Conservation (phyloP, 2,797 vertebrate genomes). For the Morelia viridis region DNA sequence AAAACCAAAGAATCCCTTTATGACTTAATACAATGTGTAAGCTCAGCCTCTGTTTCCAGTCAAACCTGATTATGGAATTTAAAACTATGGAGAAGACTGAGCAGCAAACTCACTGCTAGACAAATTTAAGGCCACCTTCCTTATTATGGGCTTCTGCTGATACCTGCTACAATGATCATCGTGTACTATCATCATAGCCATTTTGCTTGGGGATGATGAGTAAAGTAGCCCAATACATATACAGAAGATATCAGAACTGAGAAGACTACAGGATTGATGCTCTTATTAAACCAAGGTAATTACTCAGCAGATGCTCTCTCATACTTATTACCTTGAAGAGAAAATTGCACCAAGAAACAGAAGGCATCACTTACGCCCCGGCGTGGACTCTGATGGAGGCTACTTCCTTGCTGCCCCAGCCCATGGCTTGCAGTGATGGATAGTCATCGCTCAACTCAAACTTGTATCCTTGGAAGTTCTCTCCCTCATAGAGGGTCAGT, state of each 20-base stretch:
- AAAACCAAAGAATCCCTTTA: not conserved
- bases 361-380: conserved; percentile 84
- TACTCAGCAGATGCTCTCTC: not conserved
- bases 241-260: not conserved
- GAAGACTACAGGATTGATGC: not conserved
- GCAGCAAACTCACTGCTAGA: not conserved
- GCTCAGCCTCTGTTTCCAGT: not conserved
- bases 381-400: conserved; percentile 93
- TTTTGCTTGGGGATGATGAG: not conserved
- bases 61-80: not conserved
- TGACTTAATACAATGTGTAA: not conserved
- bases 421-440: conserved; percentile 95
- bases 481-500: conserved; percentile 87
- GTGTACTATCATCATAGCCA: not conserved
- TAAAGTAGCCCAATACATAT: not conserved
- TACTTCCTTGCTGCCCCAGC: conserved; percentile 95
- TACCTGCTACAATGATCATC: not conserved
- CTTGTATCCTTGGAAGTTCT: conserved; percentile 94
- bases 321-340: not conserved
- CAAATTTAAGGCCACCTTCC: not conserved
- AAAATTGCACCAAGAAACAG: not conserved
- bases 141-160: not conserved
- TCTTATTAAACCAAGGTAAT: not conserved
- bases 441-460: conserved; percentile 95
- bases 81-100: not conserved